Evolutionary conservation across 2,797 vertebrate genomes (phyloP), one percentile per base, ranked within the genome.

Genomic region (Acanthurus tractus): DNA sequence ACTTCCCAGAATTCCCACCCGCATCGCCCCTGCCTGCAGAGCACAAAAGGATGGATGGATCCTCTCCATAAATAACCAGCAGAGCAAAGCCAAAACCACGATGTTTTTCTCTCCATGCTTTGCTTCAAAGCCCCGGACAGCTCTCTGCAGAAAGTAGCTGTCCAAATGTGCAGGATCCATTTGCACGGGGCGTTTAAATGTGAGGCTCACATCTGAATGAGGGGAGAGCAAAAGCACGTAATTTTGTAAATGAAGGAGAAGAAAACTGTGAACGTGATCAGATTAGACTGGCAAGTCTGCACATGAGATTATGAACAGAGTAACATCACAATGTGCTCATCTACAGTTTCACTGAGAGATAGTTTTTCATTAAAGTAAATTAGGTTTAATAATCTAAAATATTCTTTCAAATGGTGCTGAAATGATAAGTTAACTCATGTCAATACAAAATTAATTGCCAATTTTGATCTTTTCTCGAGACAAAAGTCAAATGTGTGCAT

Each of bases 1-100:
- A 72, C 66, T 91, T 93, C 89, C 89, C 91, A 87, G 89, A 93
- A 93, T 88, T 91, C 86, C 85, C 91, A 79, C 92, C 90, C 86
- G 84, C 89, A 88, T 92, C 50, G 83, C 76, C 77, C 56, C 82
- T 83, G 80, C 86, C 91, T 85, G 50, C 87, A 85, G 84, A 88
- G 89, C 90, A 87, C 83, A 89, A 89, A 90, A 84, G 85, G 86
- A 93, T 84, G 89, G 90, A 91, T 91, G 91, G 92, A 92, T 92
- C 78, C 84, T 88, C 88, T 93, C 93, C 93, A 93, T 94, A 92
- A 94, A 95, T 92, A 92, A 94, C 90, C 88, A 69, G 69, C 84
- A 61, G 85, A 89, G 88, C 84, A 45, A 66, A 85, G 85, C 90
- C 89, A 89, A 89, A 92, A 90, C 91, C 92, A 64, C 89, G 1